phyloP scores from a whole-genome alignment of 1,140 invertebrate species.

The Macrosteles quadrilineatus region DNA sequence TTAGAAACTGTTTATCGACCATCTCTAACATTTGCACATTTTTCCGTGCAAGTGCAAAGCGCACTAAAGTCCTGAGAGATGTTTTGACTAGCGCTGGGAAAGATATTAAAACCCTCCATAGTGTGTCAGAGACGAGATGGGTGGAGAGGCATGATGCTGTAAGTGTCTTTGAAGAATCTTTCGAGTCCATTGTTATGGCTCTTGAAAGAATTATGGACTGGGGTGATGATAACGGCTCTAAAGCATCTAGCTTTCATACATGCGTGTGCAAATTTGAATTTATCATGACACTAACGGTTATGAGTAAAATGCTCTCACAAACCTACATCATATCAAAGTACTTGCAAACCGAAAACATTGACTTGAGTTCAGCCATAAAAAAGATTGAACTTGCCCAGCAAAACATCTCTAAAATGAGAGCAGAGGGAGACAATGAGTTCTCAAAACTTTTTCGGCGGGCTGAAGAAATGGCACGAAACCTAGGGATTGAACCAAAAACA shows the following conservation, averaged over 20 bases:
- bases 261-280: background rate
- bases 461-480: too few species aligned
- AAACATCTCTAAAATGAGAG: background rate
- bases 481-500: background rate
- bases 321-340: too few species aligned
- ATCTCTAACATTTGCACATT: background rate
- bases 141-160: constrained; percentile 1
- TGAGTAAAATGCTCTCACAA: background rate
- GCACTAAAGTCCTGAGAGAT: background rate
- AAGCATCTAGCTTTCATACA: background rate
- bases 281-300: background rate
- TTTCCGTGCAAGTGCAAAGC: background rate
- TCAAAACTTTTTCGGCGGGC: background rate
- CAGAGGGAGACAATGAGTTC: background rate
- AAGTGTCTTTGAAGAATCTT: background rate
- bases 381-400: background rate
- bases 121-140: background rate
- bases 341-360: background rate
- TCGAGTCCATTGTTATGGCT: background rate
- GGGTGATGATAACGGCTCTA: background rate
- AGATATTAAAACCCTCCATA: background rate
- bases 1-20: background rate
- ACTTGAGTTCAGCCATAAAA: background rate
- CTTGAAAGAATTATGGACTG: background rate
- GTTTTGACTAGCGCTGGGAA: too few species aligned